These are phyloP conservation scores for Macaca fascicularis DNA, from an alignment of 2,113 vertebrate genomes.

Conservation along the genomic window T2T-MFA8v1.1 NC_088378.1:35529501-35530000, in stretches of 20 bases:
- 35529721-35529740: background rate
- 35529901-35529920: background rate
- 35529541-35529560: background rate
- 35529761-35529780: accelerated
- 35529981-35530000: background rate
- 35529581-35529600: background rate
- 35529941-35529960: background rate
- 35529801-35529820: background rate
- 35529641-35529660: background rate
- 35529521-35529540: background rate
- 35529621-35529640: background rate
- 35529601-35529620: background rate
- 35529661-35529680: background rate
- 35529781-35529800: accelerated
- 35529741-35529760: background rate
- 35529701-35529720: background rate
- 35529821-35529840: background rate
- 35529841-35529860: background rate
- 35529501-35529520: background rate
- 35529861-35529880: background rate
- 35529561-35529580: background rate
- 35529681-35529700: background rate
- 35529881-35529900: background rate
- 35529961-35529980: background rate
- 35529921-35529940: background rate